Conservation (phyloP, 2,888 invertebrate genomes). For the Sesia apiformis region DNA sequence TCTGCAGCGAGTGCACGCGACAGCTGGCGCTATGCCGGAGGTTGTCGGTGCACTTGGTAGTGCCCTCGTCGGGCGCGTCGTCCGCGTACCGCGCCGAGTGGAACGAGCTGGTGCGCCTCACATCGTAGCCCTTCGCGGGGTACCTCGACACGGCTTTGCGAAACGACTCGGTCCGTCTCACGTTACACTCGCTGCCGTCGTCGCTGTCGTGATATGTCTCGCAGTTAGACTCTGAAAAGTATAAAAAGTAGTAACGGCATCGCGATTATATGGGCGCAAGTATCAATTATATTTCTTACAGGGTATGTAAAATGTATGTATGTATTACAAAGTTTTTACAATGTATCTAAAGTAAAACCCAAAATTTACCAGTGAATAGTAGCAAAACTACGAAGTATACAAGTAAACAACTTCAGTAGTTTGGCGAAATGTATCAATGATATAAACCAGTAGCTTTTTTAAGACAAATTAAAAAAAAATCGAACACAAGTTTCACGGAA, state of each 20-base stretch:
- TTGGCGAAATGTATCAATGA: too few relatives aligned
- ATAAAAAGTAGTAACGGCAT: background rate
- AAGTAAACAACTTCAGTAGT: too few relatives aligned
- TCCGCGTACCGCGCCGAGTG: constrained; percentile 53
- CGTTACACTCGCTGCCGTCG: constrained; percentile 59
- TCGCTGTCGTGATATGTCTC: constrained; percentile 63
- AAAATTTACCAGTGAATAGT: too few relatives aligned
- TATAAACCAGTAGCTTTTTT: too few relatives aligned
- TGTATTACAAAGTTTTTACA: too few relatives aligned
- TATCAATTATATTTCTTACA: too few relatives aligned
- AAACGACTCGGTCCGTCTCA: constrained; percentile 57
- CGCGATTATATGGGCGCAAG: too few relatives aligned
- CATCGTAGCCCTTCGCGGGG: constrained; percentile 49
- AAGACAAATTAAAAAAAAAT: too few relatives aligned
- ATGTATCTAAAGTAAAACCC: too few relatives aligned
- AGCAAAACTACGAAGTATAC: too few relatives aligned
- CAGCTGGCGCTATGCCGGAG: constrained; percentile 39
- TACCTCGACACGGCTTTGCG: constrained; percentile 37
- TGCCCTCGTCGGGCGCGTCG: constrained; percentile 33
- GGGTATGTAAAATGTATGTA: too few relatives aligned
- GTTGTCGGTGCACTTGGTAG: constrained; percentile 28
- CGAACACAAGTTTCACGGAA: too few relatives aligned
- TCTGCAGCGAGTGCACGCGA: constrained; percentile 59
- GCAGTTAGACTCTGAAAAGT: constrained; percentile 54
- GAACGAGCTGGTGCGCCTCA: constrained; percentile 53